These are phyloP conservation scores for Diprion similis DNA, from an alignment of 1,140 invertebrate species.

Conservation along the genomic window DNA sequence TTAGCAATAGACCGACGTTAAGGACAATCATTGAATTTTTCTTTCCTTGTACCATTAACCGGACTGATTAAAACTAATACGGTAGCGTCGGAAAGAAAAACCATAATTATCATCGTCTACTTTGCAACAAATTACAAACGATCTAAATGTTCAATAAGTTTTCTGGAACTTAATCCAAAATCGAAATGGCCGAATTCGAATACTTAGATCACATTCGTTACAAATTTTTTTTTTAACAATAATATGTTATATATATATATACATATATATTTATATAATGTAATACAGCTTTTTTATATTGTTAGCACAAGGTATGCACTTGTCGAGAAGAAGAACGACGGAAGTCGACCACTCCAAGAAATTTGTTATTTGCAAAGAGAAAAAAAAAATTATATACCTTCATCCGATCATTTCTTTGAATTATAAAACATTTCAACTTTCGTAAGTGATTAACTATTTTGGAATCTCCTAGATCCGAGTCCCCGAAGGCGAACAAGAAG, in stretches of 20 bases:
- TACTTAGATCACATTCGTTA: neutral
- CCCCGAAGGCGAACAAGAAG: constrained; percentile 51
- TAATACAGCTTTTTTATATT: constrained; percentile 48
- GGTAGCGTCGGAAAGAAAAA: neutral
- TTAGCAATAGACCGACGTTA: constrained; percentile 30
- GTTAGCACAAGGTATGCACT: constrained; percentile 60
- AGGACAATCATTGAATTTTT: neutral
- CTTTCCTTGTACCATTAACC: neutral
- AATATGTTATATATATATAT: neutral
- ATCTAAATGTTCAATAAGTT: neutral
- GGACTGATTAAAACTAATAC: neutral
- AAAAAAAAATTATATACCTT: neutral
- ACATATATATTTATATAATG: too few relatives aligned
- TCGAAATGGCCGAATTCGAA: too few relatives aligned
- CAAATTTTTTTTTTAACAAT: neutral
- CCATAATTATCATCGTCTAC: neutral
- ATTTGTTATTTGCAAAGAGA: neutral
- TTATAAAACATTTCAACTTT: neutral
- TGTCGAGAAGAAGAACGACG: constrained; percentile 50
- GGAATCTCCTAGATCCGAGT: constrained; percentile 54
- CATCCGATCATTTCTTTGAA: neutral
- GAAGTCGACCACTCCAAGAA: neutral
- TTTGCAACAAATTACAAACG: neutral
- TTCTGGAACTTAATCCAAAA: too few relatives aligned
- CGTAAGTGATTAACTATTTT: neutral